phyloP scores from a whole-genome alignment of 1,140 invertebrate genomes.

The Eciton burchellii region DNA sequence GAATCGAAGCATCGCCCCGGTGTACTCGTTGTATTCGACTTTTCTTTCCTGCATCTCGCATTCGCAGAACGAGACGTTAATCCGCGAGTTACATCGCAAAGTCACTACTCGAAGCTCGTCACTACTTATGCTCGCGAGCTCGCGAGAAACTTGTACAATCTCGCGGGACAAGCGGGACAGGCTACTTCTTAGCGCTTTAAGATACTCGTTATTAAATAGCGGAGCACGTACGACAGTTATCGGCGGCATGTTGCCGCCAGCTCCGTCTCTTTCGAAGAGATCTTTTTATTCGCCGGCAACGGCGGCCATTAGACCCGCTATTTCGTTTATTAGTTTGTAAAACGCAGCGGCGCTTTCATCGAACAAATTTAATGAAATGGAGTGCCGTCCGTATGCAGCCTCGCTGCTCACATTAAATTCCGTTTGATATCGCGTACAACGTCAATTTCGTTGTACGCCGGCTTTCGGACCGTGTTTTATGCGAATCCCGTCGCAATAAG shows the following conservation, averaged over 20 bases:
- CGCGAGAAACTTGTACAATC: conserved; percentile 7
- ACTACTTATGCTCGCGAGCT: conserved; percentile 36
- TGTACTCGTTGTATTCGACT: background rate
- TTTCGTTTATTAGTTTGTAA: conserved; percentile 62
- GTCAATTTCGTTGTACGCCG: conserved; percentile 53
- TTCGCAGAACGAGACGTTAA: conserved; percentile 30
- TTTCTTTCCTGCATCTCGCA: background rate
- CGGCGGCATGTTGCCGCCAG: conserved; percentile 62
- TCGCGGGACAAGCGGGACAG: conserved; percentile 41
- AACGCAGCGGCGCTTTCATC: conserved; percentile 59
- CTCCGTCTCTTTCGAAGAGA: conserved; percentile 43
- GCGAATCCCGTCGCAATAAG: conserved; percentile 65
- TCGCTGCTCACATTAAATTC: conserved; percentile 65
- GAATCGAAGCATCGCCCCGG: background rate
- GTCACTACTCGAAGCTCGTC: conserved; percentile 28
- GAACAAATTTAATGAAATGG: conserved; percentile 71
- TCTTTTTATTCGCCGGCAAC: conserved; percentile 34
- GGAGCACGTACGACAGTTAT: conserved; percentile 70
- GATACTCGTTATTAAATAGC: conserved; percentile 63
- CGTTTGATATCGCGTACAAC: conserved; percentile 56
- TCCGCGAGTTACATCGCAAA: background rate
- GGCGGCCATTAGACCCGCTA: conserved; percentile 64
- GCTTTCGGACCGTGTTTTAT: conserved; percentile 60
- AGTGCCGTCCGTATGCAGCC: conserved; percentile 43
- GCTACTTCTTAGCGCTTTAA: conserved; percentile 51